Percentiles rank a stretch among this genome's conserved stretches.
Evolutionary conservation across 1,140 invertebrate species (phyloP).

Genomic region (Camponotus pennsylvanicus): DNA sequence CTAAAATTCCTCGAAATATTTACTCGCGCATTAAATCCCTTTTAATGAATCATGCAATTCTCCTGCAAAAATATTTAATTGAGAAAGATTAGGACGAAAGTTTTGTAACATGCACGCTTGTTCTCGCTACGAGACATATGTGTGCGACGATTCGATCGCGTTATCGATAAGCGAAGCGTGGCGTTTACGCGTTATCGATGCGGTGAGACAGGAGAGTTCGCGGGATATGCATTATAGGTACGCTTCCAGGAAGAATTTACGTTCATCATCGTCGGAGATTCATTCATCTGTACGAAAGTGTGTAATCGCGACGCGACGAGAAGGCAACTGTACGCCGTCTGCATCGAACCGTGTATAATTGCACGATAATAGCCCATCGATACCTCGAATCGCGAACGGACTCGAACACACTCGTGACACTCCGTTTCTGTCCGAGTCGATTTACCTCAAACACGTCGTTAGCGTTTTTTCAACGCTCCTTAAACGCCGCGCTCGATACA

Average conservation of each 20-base stretch:
- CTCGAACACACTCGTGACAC: not conserved
- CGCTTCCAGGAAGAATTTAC: slow-evolving; percentile 33
- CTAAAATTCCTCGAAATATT: too few relatives aligned
- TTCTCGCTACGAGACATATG: not conserved
- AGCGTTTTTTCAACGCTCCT: not conserved
- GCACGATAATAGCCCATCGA: slow-evolving; percentile 17
- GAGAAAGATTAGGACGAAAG: too few relatives aligned
- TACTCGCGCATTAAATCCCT: not conserved
- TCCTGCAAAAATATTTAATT: too few relatives aligned
- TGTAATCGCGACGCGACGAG: not conserved
- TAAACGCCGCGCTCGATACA: slow-evolving; percentile 48
- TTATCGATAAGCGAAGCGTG: not conserved
- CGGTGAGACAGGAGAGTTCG: not conserved
- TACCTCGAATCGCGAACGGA: not conserved
- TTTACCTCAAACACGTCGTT: slow-evolving; percentile 13
- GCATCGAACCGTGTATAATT: not conserved
- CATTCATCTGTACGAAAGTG: slow-evolving; percentile 32
- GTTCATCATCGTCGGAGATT: slow-evolving; percentile 10
- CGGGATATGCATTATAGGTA: slow-evolving; percentile 25
- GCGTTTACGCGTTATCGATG: not conserved
- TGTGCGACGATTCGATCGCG: too few relatives aligned
- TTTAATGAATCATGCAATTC: too few relatives aligned
- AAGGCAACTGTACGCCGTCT: not conserved
- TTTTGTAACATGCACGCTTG: not conserved
- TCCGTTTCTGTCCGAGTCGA: slow-evolving; percentile 23